Percentiles rank a stretch among this genome's conserved stretches.
Conservation (phyloP, 2,888 invertebrate genomes). For the Congeria kusceri region DNA sequence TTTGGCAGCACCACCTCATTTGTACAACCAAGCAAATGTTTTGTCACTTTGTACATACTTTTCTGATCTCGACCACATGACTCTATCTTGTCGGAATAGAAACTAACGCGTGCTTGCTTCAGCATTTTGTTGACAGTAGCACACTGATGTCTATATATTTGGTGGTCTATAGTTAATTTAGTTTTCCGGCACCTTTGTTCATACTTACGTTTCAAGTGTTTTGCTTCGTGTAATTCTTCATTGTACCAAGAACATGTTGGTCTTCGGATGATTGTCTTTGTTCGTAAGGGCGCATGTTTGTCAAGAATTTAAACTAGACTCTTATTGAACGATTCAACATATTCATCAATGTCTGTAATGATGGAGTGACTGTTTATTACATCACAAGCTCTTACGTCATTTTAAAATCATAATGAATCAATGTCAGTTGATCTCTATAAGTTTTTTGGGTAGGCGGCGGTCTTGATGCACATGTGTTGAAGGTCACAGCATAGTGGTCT, state of each 20-base stretch:
- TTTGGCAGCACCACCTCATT: constrained; percentile 28
- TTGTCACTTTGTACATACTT: constrained; percentile 37
- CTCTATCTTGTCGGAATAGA: constrained; percentile 48
- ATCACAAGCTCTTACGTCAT: constrained; percentile 21
- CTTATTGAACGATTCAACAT: constrained; percentile 23
- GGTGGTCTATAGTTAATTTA: constrained; percentile 39
- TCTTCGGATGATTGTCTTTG: constrained; percentile 45
- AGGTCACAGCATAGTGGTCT: constrained; percentile 47
- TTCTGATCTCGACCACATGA: constrained; percentile 44
- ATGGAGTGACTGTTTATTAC: neutral
- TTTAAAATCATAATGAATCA: constrained; percentile 25
- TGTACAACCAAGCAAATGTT: constrained; percentile 49
- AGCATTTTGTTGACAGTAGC: constrained; percentile 35
- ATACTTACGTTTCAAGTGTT: constrained; percentile 44
- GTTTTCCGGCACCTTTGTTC: constrained; percentile 45
- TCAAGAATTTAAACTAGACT: constrained; percentile 26
- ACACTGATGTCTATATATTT: constrained; percentile 53
- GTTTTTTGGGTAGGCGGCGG: constrained; percentile 38
- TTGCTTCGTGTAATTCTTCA: constrained; percentile 51
- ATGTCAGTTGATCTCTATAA: constrained; percentile 37
- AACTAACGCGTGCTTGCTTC: constrained; percentile 22
- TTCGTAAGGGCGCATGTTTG: constrained; percentile 44
- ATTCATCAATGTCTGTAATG: constrained; percentile 23
- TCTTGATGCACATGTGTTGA: constrained; percentile 18
- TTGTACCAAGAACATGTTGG: constrained; percentile 46